Evolutionary conservation across 2,113 vertebrate species (phyloP), one percentile per base, ranked within the genome.

Genomic region (Pygoscelis antarcticus): DNA sequence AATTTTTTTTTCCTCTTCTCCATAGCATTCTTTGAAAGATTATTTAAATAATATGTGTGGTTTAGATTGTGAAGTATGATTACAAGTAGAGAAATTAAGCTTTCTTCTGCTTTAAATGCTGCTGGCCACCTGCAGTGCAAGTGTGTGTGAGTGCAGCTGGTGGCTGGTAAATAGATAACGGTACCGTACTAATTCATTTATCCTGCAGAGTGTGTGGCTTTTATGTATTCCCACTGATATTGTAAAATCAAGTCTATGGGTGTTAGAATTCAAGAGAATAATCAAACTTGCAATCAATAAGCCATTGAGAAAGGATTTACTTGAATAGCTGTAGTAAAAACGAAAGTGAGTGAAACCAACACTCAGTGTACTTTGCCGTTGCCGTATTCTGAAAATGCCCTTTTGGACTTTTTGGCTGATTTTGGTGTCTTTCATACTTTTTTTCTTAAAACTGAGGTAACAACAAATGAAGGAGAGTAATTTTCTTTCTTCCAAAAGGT

Each of bases 261-360:
- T 87, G 55, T 75, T 94, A 75, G 75, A 91, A 88, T 83, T 80
- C 81, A 72, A 66, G 55, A 74, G 74, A 90, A 58, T 85, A 89
- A 85, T 93, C 93, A 94, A 77, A 76, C 62, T 54, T 81, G 44
- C 34, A 91, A 79, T 96, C 87, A 91, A 36, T 76, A 90, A 91
- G 29, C 60, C 62, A 58, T 17, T 89, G 74, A 64, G 57, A 85
- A 60, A 61, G 57, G n/a, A 51, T 44, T 93, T 77, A 44, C 18
- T 49, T 91, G 74, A 90, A 46, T 64, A 74, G 49, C 40, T 94
- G 26, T 47, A 80, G 32, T 55, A 62, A 71, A 95, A 93, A 16
- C 26, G 17, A 38, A 74, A 38, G 62, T 79, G 36, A 65, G 34
- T 54, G 62, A 85, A 94, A 52, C 18, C 42, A 83, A 9, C 9